Percentiles rank a stretch among this genome's conserved stretches.
Evolutionary conservation across 2,888 invertebrate species (phyloP).

Genomic region (Himalopsyche kuldschensis): DNA sequence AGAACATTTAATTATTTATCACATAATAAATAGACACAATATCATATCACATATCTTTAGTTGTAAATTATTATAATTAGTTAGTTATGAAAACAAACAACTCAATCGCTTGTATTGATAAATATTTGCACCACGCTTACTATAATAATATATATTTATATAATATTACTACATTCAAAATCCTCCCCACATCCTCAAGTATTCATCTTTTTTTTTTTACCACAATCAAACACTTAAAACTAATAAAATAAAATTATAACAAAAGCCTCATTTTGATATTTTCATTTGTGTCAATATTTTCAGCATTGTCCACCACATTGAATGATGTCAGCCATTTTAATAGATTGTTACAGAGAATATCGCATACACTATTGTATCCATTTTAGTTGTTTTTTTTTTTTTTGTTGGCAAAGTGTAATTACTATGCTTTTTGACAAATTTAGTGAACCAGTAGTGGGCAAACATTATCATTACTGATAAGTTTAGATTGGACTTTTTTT

Average conservation of each 20-base stretch:
- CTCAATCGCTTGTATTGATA: not conserved
- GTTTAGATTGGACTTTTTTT: not conserved
- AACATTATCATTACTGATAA: not conserved
- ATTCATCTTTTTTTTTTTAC: not conserved
- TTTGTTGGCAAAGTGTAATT: not conserved
- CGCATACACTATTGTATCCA: not conserved
- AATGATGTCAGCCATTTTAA: not conserved
- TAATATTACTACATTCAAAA: not conserved
- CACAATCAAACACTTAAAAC: not conserved
- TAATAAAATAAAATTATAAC: not conserved
- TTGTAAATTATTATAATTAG: too few relatives aligned
- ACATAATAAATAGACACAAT: too few relatives aligned
- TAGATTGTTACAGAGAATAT: not conserved
- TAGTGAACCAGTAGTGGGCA: not conserved
- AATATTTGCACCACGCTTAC: not conserved
- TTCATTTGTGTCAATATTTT: not conserved
- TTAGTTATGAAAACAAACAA: not conserved
- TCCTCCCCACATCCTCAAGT: not conserved
- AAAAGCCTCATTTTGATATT: not conserved
- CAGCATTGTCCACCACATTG: not conserved
- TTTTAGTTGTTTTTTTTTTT: not conserved
- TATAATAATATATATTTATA: not conserved
- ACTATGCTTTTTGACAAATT: not conserved
- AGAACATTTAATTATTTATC: too few relatives aligned
- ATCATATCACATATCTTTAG: too few relatives aligned